Evolutionary conservation across 1,140 invertebrate species (phyloP).

Genomic region (Chymomyza costata): DNA sequence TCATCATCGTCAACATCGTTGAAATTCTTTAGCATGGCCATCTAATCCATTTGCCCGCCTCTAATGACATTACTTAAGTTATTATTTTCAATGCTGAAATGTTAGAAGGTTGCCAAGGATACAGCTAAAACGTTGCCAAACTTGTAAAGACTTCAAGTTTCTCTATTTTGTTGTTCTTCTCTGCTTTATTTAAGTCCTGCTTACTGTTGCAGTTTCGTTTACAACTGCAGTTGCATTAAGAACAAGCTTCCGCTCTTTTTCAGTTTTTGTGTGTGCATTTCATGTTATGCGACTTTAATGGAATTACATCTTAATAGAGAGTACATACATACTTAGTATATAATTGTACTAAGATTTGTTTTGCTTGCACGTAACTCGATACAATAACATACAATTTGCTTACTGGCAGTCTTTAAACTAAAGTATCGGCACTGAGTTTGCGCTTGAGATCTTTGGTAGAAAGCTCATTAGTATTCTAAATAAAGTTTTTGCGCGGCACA

Average conservation of each 20-base stretch:
- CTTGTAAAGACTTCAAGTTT: slow-evolving; percentile 40
- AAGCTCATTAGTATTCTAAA: no score
- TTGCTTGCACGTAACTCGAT: no score
- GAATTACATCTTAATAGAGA: slow-evolving; percentile 68
- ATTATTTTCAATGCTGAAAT: slow-evolving; percentile 67
- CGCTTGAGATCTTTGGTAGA: no score
- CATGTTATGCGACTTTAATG: slow-evolving; percentile 70
- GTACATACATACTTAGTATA: slow-evolving; percentile 13
- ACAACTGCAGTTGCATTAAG: slow-evolving; percentile 21
- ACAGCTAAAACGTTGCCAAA: slow-evolving; percentile 16
- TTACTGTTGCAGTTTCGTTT: slow-evolving; percentile 33
- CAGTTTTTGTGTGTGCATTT: slow-evolving; percentile 30
- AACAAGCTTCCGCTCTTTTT: slow-evolving; percentile 10
- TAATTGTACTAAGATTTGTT: slow-evolving; percentile 20
- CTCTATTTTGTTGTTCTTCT: no score
- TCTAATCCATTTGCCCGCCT: slow-evolving; percentile 61
- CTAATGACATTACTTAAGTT: slow-evolving; percentile 72
- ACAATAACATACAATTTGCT: no score
- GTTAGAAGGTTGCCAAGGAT: slow-evolving; percentile 47
- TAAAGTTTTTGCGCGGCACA: no score
- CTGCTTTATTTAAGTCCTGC: no score
- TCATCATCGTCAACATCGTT: slow-evolving; percentile 9
- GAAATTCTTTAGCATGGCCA: slow-evolving; percentile 28
- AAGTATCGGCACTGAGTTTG: no score
- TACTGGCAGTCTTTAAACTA: no score